Evolutionary conservation across 2,113 vertebrate species (phyloP).

Genomic region (Scartelaos histophorus): DNA sequence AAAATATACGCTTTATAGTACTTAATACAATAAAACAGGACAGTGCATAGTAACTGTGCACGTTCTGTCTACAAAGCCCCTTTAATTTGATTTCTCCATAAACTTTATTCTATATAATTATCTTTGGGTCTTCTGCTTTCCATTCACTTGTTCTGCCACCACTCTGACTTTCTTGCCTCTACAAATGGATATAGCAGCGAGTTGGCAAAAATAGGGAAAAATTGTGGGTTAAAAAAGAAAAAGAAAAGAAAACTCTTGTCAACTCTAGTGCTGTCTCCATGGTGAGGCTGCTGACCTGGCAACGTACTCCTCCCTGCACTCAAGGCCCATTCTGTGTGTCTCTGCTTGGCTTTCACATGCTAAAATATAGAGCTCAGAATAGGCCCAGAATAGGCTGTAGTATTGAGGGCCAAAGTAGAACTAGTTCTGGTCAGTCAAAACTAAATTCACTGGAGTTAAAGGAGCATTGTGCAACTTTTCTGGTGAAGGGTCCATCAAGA

Average conservation of each 20-base stretch:
- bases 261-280: slow-evolving; percentile 67
- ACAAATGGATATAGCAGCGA: slow-evolving; percentile 35
- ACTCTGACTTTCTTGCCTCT: slow-evolving; percentile 4
- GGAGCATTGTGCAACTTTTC: too few relatives aligned
- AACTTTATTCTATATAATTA: slow-evolving; percentile 1
- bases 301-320: slow-evolving; percentile 28
- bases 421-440: background rate
- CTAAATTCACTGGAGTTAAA: background rate
- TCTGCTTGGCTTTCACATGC: slow-evolving; percentile 59
- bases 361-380: slow-evolving; percentile 36
- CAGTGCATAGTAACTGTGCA: background rate
- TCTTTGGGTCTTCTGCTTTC: slow-evolving; percentile 30
- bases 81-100: slow-evolving; percentile 25
- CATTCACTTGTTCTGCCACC: slow-evolving; percentile 37
- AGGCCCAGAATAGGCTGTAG: slow-evolving; percentile 34
- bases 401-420: background rate
- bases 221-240: slow-evolving; percentile 8
- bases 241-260: slow-evolving; percentile 53
- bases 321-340: slow-evolving; percentile 24
- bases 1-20: background rate
- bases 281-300: slow-evolving; percentile 73
- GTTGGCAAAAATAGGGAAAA: slow-evolving; percentile 23
- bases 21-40: background rate
- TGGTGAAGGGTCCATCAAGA: too few relatives aligned
- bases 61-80: background rate